Percentiles rank a stretch among this genome's conserved stretches.
Evolutionary conservation across 2,888 invertebrate species (phyloP).

Genomic region (Hemicrepidius hirtus): DNA sequence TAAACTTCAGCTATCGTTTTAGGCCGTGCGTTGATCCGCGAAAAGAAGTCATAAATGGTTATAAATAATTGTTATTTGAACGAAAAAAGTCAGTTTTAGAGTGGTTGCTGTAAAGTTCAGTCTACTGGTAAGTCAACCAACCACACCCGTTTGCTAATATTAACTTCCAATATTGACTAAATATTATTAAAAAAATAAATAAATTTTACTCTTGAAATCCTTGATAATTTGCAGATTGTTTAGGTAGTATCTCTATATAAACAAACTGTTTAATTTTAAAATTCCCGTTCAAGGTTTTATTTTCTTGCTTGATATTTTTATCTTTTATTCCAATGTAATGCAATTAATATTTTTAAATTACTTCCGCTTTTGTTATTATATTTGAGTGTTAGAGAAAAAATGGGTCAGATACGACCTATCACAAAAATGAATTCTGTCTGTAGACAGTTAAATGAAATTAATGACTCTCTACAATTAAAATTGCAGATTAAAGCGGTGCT

Average conservation of each 20-base stretch:
- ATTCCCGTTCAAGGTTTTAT: slow-evolving; percentile 8
- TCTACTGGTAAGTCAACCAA: slow-evolving; percentile 5
- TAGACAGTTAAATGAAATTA: slow-evolving; percentile 21
- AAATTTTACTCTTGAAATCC: not conserved
- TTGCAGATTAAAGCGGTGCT: slow-evolving; percentile 21
- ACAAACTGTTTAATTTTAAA: slow-evolving; percentile 2
- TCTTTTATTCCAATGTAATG: not conserved
- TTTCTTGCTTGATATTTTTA: not conserved
- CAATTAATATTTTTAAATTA: not conserved
- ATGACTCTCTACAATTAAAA: slow-evolving; percentile 23
- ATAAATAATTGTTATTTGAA: slow-evolving; percentile 25
- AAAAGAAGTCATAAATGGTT: slow-evolving; percentile 31
- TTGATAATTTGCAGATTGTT: slow-evolving; percentile 14
- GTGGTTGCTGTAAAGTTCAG: not conserved
- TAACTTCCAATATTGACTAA: not conserved
- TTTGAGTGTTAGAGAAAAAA: not conserved
- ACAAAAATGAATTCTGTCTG: not conserved
- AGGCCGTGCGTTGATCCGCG: slow-evolving; percentile 34
- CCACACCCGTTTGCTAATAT: not conserved
- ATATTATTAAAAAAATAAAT: not conserved
- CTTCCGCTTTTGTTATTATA: not conserved
- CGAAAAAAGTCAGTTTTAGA: slow-evolving; percentile 23
- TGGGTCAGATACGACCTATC: slow-evolving; percentile 7
- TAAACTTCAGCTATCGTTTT: slow-evolving; percentile 12
- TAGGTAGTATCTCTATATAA: not conserved